These are phyloP conservation scores for Enteromius viviparus DNA, from an alignment of 2,797 vertebrate genomes.

Conservation along the genomic window DNA sequence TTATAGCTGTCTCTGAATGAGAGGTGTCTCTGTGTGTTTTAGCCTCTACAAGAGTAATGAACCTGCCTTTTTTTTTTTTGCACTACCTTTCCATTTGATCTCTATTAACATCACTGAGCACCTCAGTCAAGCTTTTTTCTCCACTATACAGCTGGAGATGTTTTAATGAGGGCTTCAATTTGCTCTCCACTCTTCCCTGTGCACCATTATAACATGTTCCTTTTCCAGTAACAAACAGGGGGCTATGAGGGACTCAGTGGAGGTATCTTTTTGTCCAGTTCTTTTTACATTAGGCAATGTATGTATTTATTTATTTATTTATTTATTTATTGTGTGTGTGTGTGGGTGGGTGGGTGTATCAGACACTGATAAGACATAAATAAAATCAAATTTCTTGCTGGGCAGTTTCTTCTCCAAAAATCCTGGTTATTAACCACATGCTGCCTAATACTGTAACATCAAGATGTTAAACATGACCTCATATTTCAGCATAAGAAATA, in stretches of 20 bases:
- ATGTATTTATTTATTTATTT: too few relatives aligned
- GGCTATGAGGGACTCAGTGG: constrained; percentile 64
- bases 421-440: neutral
- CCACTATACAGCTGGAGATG: constrained; percentile 70
- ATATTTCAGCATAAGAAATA: neutral
- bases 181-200: constrained; percentile 67
- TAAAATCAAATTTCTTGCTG: constrained; percentile 80
- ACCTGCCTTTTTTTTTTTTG: constrained; percentile 32
- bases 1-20: constrained; percentile 57
- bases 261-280: constrained; percentile 59
- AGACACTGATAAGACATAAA: constrained; percentile 69
- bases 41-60: constrained; percentile 44
- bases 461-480: neutral
- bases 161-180: constrained; percentile 83
- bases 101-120: constrained; percentile 37
- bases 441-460: neutral
- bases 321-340: too few relatives aligned
- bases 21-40: constrained; percentile 47
- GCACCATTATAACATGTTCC: constrained; percentile 61
- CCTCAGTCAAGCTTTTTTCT: constrained; percentile 11
- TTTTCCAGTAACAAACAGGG: constrained; percentile 34
- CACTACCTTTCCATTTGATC: constrained; percentile 55
- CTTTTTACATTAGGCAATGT: constrained; percentile 70
- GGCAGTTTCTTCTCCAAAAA: constrained; percentile 34
- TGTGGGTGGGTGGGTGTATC: too few relatives aligned